Percentiles rank a stretch among this genome's conserved stretches.
phyloP scores from a whole-genome alignment of 2,113 vertebrate genomes.

The Gadus macrocephalus region DNA sequence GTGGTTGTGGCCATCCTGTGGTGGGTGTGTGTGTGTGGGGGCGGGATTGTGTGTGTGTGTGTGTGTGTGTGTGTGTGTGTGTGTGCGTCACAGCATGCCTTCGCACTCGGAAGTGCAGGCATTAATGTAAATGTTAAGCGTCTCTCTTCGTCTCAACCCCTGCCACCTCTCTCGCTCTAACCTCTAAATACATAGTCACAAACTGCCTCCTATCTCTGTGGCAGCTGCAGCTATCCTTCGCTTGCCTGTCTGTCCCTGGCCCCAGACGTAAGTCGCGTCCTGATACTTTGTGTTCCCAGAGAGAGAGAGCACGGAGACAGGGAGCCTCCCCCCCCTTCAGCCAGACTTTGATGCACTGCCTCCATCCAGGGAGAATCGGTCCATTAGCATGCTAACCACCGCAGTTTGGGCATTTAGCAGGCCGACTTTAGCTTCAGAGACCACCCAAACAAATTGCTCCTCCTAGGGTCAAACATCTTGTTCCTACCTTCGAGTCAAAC shows the following conservation, averaged over 20 bases:
- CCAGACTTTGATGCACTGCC: slow-evolving; percentile 61
- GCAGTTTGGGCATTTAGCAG: slow-evolving; percentile 53
- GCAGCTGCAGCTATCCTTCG: background rate
- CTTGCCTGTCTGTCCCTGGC: background rate
- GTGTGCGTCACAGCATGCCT: slow-evolving; percentile 32
- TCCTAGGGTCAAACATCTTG: slow-evolving; percentile 31
- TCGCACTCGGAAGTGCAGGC: slow-evolving; percentile 47
- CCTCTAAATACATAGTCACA: too few species aligned
- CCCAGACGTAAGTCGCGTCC: slow-evolving; percentile 35
- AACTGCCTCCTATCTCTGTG: too few species aligned
- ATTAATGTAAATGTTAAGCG: slow-evolving; percentile 59
- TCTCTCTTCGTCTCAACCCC: too few species aligned
- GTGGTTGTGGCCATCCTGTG: slow-evolving; percentile 53
- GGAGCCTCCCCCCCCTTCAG: slow-evolving; percentile 5
- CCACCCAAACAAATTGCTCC: slow-evolving; percentile 64
- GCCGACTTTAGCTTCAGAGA: slow-evolving; percentile 51
- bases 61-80: background rate
- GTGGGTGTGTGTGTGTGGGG: slow-evolving; percentile 42
- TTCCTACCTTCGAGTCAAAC: slow-evolving; percentile 33
- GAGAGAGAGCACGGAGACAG: slow-evolving; percentile 24
- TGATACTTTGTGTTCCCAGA: slow-evolving; percentile 43
- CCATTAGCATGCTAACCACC: slow-evolving; percentile 67
- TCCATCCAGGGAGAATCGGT: slow-evolving; percentile 53
- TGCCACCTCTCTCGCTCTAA: background rate
- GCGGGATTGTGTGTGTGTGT: background rate